Evolutionary conservation across 2,888 invertebrate species (phyloP), one percentile per base, ranked within the genome.

Genomic region (Aricia artaxerxes): DNA sequence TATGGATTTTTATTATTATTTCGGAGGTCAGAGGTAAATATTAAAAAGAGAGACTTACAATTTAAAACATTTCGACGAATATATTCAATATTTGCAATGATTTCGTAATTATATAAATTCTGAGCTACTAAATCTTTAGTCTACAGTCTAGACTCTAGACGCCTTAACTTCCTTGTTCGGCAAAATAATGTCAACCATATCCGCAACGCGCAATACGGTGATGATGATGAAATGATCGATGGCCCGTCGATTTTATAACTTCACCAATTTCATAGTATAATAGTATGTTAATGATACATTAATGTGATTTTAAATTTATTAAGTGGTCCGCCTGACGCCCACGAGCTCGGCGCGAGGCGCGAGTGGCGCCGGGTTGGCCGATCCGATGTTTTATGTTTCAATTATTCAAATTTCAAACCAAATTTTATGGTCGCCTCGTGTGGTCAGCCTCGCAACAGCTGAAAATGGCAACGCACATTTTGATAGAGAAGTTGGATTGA

Each of bases 231-330:
- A 69, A 69, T 69, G 35, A 38, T 69, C 35, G 69, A 69, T 49
- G n/a, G 49, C 44, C 49, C 49, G 75, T n/a, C 49, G 75, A 49
- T 75, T 75, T 75, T 75, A 44, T 75, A 31, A 49, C 75, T 75
- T 24, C 44, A 49, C 75, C 40, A 49, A 75, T 49, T 75, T 75
- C 75, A 49, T 49, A 75, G 44, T 76, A 53, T 57, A 76, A 76
- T 76, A 53, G 53, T 76, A 76, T 76, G 76, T 76, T 76, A 76
- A 76, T 57, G 76, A 76, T 53, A 76, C 53, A 76, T 57, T 57
- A 76, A 76, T 76, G 53, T 35, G 49, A 57, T 76, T 76, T 76
- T 57, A 53, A 76, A 76, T 76, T 76, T 76, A 76, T 76, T 53
- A 35, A 53, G 76, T 53, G 53, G 76, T 57, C 57, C 57, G 13